A percentile compares a stretch with the other conserved stretches of the same genome.
Conservation (phyloP, 2,797 vertebrate species). For the Mareca penelope region DNA sequence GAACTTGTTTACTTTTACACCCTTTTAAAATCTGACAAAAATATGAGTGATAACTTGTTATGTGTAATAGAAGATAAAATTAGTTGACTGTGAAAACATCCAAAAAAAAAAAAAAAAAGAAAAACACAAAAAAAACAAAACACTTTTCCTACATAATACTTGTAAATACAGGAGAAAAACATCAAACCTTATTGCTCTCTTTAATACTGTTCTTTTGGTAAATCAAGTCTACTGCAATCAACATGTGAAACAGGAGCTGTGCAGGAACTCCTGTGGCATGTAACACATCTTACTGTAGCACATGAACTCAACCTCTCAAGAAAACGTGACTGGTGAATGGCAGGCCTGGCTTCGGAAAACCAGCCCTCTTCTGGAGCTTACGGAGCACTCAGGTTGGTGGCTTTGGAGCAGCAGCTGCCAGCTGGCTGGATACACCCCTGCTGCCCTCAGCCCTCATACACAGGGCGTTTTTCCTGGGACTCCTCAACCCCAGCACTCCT, state of each 20-base stretch:
- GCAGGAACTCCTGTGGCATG: not conserved
- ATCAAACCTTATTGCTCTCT: not conserved
- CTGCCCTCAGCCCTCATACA: not conserved
- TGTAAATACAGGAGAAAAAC: not conserved
- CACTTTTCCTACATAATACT: not conserved
- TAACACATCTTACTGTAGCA: not conserved
- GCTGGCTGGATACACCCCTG: not conserved
- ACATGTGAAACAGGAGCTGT: accelerated
- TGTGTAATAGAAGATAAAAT: slow-evolving; percentile 12
- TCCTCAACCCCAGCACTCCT: not conserved
- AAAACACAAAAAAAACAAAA: no score
- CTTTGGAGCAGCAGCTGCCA: not conserved
- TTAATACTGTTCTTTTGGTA: not conserved
- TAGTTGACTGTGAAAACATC: not conserved
- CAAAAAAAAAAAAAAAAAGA: not conserved
- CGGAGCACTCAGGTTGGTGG: not conserved
- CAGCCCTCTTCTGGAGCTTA: not conserved
- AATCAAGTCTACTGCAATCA: not conserved
- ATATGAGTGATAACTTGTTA: not conserved
- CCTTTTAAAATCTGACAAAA: slow-evolving; percentile 17
- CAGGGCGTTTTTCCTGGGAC: not conserved
- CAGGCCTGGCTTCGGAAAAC: not conserved
- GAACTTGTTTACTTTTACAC: slow-evolving; percentile 6
- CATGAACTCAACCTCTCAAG: not conserved
- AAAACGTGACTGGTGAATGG: not conserved